Conservation (phyloP, 2,797 vertebrate genomes). For the Cyclopterus lumpus region DNA sequence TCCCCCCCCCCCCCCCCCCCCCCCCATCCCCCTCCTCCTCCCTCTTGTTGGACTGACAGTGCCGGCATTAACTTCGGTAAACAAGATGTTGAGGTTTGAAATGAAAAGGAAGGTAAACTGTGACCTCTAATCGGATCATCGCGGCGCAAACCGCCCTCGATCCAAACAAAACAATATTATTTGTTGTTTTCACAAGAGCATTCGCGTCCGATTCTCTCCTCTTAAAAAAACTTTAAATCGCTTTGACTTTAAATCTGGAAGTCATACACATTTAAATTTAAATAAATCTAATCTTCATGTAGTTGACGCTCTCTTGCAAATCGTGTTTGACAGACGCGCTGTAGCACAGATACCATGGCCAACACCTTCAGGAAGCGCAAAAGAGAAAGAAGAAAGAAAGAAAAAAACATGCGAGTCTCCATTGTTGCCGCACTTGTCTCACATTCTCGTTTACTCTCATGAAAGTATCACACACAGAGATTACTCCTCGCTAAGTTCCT, state of each 20-base stretch:
- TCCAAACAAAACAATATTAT: slow-evolving; percentile 22
- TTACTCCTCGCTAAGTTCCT: slow-evolving; percentile 83
- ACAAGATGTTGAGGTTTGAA: slow-evolving; percentile 38
- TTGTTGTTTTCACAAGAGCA: slow-evolving; percentile 2
- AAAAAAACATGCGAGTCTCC: slow-evolving; percentile 59
- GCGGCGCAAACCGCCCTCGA: slow-evolving; percentile 29
- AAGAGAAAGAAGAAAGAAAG: slow-evolving; percentile 17
- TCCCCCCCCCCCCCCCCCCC: slow-evolving; percentile 35
- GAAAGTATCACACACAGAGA: slow-evolving; percentile 83
- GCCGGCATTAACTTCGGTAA: slow-evolving; percentile 50
- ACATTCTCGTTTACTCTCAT: slow-evolving; percentile 80
- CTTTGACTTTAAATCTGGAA: slow-evolving; percentile 35
- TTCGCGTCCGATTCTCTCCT: slow-evolving; percentile 1
- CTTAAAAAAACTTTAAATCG: slow-evolving; percentile 30
- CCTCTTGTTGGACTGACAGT: slow-evolving; percentile 41
- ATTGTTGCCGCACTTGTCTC: slow-evolving; percentile 78
- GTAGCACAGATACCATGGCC: slow-evolving; percentile 38
- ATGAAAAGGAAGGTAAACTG: slow-evolving; percentile 35
- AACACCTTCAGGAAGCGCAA: slow-evolving; percentile 51
- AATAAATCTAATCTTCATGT: slow-evolving; percentile 65
- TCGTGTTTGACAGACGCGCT: slow-evolving; percentile 64
- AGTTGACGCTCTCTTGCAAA: slow-evolving; percentile 45
- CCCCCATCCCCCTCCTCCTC: slow-evolving; percentile 41
- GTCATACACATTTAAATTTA: slow-evolving; percentile 22
- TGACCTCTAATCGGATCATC: slow-evolving; percentile 54